Base-by-base conservation (phyloP, 2,888 invertebrate species). In the Pyrrhia umbra region DNA sequence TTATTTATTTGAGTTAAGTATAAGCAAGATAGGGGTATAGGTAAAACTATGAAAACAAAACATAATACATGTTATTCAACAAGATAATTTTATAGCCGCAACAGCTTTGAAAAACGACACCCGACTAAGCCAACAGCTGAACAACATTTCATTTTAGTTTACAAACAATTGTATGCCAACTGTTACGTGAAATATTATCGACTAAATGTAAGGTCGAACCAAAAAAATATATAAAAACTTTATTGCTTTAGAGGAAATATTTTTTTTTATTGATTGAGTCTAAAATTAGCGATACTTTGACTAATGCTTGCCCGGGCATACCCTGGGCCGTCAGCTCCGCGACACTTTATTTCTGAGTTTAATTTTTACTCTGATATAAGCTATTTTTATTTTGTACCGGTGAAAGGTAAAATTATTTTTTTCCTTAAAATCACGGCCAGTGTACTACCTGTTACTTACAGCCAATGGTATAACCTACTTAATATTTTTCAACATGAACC, bases 101-200 rank as follows among this genome's bases (percentile, higher is more conserved):
- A 70, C 59, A 58, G 64, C 47, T 64, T 62, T 50, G 57, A 42
- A 64, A 77, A 20, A 54, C 13, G 57, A 51, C 60, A 73, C 21
- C 23, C 37, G 23, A 20, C 49, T 52, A 52, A 55, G 27, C 57
- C 34, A 74, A 61, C 59, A 68, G 57, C 57, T 43, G 50, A 27
- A 65, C 49, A 43, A 74, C 39, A 64, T 62, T 68, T 62, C 42
- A 77, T 65, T 68, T 55, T 61, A 68, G 78, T 77, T 68, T 77
- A 50, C 56, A 50, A 75, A 77, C 65, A 68, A 65, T 74, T 64
- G 52, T 37, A 42, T 57, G 59, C 58, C 45, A 64, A 54, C 42
- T 56, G 68, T 64, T 68, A 56, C 34, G 40, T 54, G 25, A 49
- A 62, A 50, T 45, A 50, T 68, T 78, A 68, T 68, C 37, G 39